A percentile compares a stretch with the other conserved stretches of the same genome.
phyloP scores from a whole-genome alignment of 2,113 vertebrate genomes.

The Podarcis raffonei region DNA sequence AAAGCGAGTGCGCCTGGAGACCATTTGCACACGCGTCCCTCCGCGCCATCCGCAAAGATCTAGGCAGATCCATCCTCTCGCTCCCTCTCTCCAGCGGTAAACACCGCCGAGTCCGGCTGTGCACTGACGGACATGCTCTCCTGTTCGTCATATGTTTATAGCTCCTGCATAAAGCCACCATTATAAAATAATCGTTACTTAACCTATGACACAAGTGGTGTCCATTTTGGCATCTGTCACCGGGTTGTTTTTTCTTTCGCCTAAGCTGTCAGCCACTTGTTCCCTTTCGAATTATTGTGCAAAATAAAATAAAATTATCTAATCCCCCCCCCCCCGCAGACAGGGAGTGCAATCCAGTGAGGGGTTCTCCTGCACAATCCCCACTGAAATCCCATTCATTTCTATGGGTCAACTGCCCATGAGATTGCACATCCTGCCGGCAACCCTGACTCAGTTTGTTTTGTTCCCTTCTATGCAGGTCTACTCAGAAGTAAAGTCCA shows the following conservation, averaged over 20 bases:
- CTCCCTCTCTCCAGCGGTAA: background rate
- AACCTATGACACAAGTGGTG: slow-evolving; percentile 15
- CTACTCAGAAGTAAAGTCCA: background rate
- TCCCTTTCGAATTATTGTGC: background rate
- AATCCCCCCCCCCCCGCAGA: accelerated
- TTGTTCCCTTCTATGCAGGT: background rate
- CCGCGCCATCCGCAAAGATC: slow-evolving; percentile 8
- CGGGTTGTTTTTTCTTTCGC: background rate
- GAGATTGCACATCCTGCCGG: background rate
- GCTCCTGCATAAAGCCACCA: slow-evolving; percentile 23
- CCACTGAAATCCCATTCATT: background rate
- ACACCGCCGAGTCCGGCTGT: background rate
- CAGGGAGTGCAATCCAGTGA: background rate
- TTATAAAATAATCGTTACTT: slow-evolving; percentile 35
- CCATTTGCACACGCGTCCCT: background rate
- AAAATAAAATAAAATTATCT: background rate
- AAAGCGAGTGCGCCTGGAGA: too few species aligned
- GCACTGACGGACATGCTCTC: background rate
- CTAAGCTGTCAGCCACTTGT: background rate
- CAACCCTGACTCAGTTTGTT: too few species aligned
- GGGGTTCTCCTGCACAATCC: background rate
- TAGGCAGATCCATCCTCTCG: slow-evolving; percentile 40
- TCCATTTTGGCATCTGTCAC: slow-evolving; percentile 9
- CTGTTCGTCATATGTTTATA: slow-evolving; percentile 14
- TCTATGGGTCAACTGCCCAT: background rate